These are phyloP conservation scores for Neodiprion virginianus DNA, from an alignment of 1,140 invertebrate species.

Conservation along the genomic window DNA sequence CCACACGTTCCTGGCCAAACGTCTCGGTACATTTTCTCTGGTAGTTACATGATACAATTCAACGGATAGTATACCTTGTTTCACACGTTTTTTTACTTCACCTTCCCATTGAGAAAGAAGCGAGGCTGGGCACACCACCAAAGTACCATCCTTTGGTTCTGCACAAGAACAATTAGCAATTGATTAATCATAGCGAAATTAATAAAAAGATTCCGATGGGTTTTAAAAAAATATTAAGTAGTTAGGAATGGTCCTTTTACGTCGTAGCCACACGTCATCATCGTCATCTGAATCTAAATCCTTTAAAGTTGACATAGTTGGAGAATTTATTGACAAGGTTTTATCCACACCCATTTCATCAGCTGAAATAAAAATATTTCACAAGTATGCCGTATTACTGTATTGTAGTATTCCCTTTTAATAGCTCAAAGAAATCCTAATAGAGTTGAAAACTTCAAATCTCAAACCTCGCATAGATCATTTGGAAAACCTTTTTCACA, in stretches of 20 bases:
- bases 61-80: constrained; percentile 68
- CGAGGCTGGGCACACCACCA: constrained; percentile 90
- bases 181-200: neutral
- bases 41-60: constrained; percentile 83
- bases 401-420: no score
- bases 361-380: constrained; percentile 61
- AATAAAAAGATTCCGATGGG: neutral
- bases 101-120: constrained; percentile 85
- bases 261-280: constrained; percentile 37
- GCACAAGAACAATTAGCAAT: constrained; percentile 9
- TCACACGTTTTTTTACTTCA: constrained; percentile 76
- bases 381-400: no score
- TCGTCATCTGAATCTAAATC: constrained; percentile 41
- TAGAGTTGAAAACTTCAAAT: no score
- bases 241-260: constrained; percentile 49
- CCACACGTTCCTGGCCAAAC: constrained; percentile 69
- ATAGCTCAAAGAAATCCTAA: no score
- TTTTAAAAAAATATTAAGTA: constrained; percentile 21
- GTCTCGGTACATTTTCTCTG: constrained; percentile 69
- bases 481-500: neutral
- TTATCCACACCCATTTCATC: constrained; percentile 97
- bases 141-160: constrained; percentile 70
- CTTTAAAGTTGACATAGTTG: constrained; percentile 64
- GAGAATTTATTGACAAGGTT: constrained; percentile 90
- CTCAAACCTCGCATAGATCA: no score